Base-by-base conservation (phyloP, 2,113 vertebrate genomes). In the Rhinoderma darwinii region DNA sequence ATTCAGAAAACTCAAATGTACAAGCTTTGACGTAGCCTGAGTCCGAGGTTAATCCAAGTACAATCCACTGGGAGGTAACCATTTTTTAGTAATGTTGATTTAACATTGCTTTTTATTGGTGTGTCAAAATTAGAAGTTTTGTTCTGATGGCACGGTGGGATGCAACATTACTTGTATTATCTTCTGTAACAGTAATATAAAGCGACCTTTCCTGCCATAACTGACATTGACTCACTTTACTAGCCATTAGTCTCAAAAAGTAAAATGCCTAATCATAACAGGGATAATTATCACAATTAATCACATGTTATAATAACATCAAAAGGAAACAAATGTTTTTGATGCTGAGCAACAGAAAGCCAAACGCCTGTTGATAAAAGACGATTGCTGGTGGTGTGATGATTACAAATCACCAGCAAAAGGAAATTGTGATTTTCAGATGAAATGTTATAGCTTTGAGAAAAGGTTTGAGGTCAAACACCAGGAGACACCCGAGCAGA, bases 361-460 rank as follows among this genome's bases (percentile, higher is more conserved):
- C 77, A 86, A 86, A 81, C 44, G 37, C 35, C 66, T 73, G 63
- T 78, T 81, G 76, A 86, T 81, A 81, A 80, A 77, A 59, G 50
- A 22, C 27, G n/a, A 51, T 61, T 54, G 37, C 77, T 86, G 77
- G 76, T 80, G 77, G 85, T 56, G 32, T 87, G 79, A 82, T 82
- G 78, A 75, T 82, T 82, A 82, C 68, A 47, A 63, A 82, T 87
- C 78, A 81, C 70, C 44, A 82, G 54, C 68, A 32, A 87, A 87
- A 87, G 86, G 86, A 82, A 87, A 87, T 82, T 68, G 68, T 59
- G 86, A 81, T 50, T 86, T 82, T 81, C 77, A 82, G 77, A 75
- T 63, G 86, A 87, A 87, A 87, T 87, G 78, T 87, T 87, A 82
- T 82, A 87, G 66, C 85, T 73, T 74, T 87, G 85, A 82, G 51